These are phyloP conservation scores for Narcine bancroftii DNA, from an alignment of 2,113 vertebrate species.

Conservation along the genomic window DNA sequence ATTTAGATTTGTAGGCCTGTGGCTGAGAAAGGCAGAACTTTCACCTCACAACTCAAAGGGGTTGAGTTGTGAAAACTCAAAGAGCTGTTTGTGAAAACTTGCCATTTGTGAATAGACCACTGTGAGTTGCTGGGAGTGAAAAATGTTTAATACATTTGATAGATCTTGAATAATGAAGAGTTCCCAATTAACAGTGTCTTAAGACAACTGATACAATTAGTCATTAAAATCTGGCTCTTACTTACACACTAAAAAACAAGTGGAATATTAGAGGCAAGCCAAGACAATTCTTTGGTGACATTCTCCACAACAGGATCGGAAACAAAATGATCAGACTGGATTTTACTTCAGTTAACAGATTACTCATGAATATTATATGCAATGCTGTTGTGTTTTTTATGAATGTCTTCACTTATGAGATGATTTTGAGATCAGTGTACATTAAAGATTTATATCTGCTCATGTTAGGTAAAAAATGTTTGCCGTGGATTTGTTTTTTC, in stretches of 20 bases:
- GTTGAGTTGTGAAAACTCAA: slow-evolving; percentile 27
- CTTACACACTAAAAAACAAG: neutral
- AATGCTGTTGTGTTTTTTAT: neutral
- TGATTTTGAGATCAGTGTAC: neutral
- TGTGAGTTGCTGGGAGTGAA: slow-evolving; percentile 20
- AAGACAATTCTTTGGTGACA: no score
- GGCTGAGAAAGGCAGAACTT: slow-evolving; percentile 8
- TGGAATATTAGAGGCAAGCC: neutral
- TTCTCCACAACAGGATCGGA: neutral
- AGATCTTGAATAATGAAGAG: slow-evolving; percentile 7
- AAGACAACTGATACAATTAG: neutral
- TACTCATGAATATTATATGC: neutral
- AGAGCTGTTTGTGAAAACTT: slow-evolving; percentile 35
- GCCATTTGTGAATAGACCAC: slow-evolving; percentile 27
- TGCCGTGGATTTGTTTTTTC: neutral
- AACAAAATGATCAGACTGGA: slow-evolving; percentile 20
- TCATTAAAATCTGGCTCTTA: neutral
- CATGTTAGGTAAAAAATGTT: neutral
- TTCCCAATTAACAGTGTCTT: slow-evolving; percentile 18
- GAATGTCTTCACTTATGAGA: neutral
- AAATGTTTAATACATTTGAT: neutral
- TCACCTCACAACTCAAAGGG: slow-evolving; percentile 24
- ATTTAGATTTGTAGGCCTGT: slow-evolving; percentile 16
- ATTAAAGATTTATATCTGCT: neutral
- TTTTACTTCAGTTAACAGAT: neutral